Base-by-base conservation (phyloP, 2,888 invertebrate species). In the Campoplex capitator region DNA sequence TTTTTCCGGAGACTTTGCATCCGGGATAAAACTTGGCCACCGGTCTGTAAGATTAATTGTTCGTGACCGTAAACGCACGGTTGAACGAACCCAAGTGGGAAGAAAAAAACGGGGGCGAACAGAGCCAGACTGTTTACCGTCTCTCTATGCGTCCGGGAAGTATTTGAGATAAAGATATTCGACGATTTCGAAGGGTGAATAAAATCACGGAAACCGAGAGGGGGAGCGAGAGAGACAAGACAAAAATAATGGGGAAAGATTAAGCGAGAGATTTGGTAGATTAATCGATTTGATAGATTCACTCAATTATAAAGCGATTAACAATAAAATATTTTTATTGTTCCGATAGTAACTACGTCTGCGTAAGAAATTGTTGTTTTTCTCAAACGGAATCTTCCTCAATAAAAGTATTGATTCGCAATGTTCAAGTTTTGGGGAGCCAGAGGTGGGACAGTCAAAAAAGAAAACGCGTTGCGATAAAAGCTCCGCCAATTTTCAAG, bases 21-120 rank as follows among this genome's bases (percentile, higher is more conserved):
- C 3, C 38, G 54, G 11, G 58, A 56, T 16, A 65, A 76, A 45
- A 62, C 54, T n/a, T 16, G 77, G 68, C 23, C 67, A 78, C 65
- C 42, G 75, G 54, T 51, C 75, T 32, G 58, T 56, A 84, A 76
- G 80, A 84, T 84, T 84, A 84, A 84, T 84, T 71, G 74, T 70
- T 75, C 16, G 23, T 0, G 13, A 28, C 28, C 45, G 79, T 62
- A 35, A 68, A 75, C 70, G 65, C 58, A 58, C 51, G 68, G 35
- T 58, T 42, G 38, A 45, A 42, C 48, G 65, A 45, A 45, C 48
- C 58, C 28, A 62, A 84, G 84, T 58, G 84, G 70, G 76, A 42
- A 74, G n/a, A 32, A 70, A 80, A 28, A 76, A 62, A 6, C 1
- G 6, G 38, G 28, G 32, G 16, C 62, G 62, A 32, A 32, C 32